A percentile compares a stretch with the other conserved stretches of the same genome.
These are phyloP conservation scores for Amphiprion ocellaris DNA, from an alignment of 2,113 vertebrate species.

Conservation along the genomic window DNA sequence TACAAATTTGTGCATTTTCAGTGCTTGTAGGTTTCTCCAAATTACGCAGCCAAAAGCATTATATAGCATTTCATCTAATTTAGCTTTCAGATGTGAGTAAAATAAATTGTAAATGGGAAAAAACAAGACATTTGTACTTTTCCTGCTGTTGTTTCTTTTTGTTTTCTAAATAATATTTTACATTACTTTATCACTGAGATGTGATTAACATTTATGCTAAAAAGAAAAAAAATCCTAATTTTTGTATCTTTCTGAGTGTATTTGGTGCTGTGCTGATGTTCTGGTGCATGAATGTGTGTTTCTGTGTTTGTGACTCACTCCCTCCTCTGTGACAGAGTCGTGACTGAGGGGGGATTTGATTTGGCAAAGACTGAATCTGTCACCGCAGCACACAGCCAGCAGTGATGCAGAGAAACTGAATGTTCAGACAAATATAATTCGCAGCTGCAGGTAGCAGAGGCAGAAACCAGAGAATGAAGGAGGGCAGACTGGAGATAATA, in stretches of 20 bases:
- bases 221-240: no score
- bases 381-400: conserved; percentile 10
- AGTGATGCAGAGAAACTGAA: conserved; percentile 4
- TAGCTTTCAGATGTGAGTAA: no score
- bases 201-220: no score
- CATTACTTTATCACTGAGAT: no score
- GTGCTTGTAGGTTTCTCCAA: no score
- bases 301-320: conserved; percentile 63
- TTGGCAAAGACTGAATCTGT: conserved; percentile 44
- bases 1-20: no score
- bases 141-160: no score
- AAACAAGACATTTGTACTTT: no score
- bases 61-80: no score
- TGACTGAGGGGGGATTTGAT: conserved; percentile 66
- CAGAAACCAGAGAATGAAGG: neutral
- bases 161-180: no score
- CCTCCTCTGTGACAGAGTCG: conserved; percentile 65
- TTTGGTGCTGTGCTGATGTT: neutral
- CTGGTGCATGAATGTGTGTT: conserved; percentile 4
- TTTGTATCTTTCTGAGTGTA: neutral
- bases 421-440: neutral
- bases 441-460: neutral
- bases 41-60: no score
- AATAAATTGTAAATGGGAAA: no score
- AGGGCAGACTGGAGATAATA: neutral